Evolutionary conservation across 92 coral and sea anemone genomes (phyloP).

Genomic region (Porites evermanni): DNA sequence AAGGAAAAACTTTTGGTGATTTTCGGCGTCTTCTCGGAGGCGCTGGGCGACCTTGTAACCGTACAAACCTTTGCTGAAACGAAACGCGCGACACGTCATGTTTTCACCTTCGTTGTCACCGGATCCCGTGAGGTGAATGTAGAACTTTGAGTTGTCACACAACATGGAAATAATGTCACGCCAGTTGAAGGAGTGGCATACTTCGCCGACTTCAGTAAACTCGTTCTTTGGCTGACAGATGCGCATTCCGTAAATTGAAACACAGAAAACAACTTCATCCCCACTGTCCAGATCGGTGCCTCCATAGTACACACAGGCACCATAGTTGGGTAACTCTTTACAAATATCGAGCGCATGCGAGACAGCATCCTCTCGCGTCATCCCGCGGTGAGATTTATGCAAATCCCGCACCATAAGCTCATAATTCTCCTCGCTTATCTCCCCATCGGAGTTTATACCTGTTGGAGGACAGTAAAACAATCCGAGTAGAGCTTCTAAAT

Average conservation of each 20-base stretch:
- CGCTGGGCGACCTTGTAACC: conserved; percentile 86
- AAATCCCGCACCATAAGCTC: conserved; percentile 79
- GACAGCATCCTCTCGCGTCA: conserved; percentile 77
- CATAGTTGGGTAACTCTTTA: conserved; percentile 67
- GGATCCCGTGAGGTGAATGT: conserved; percentile 50
- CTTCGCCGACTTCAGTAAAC: conserved; percentile 73
- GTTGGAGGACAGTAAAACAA: conserved; percentile 84
- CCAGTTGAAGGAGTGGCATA: conserved; percentile 77
- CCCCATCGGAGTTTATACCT: conserved; percentile 83
- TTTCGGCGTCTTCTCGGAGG: conserved; percentile 69
- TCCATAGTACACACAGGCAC: conserved; percentile 73
- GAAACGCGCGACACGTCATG: conserved; percentile 39
- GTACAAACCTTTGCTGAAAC: conserved; percentile 77
- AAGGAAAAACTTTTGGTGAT: conserved; percentile 67
- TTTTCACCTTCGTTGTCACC: background rate
- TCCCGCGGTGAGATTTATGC: conserved; percentile 88
- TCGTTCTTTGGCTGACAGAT: conserved; percentile 61
- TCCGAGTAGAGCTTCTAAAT: conserved; percentile 87
- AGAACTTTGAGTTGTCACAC: conserved; percentile 74
- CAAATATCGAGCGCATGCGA: conserved; percentile 78
- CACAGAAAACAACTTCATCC: conserved; percentile 61
- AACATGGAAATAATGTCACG: conserved; percentile 71
- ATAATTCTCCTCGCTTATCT: conserved; percentile 73
- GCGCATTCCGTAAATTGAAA: conserved; percentile 75
- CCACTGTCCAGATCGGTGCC: conserved; percentile 72